A percentile compares a stretch with the other conserved stretches of the same genome.
These are phyloP conservation scores for Eupithecia pulchellata DNA, from an alignment of 2,888 invertebrate genomes.

Conservation along the genomic window DNA sequence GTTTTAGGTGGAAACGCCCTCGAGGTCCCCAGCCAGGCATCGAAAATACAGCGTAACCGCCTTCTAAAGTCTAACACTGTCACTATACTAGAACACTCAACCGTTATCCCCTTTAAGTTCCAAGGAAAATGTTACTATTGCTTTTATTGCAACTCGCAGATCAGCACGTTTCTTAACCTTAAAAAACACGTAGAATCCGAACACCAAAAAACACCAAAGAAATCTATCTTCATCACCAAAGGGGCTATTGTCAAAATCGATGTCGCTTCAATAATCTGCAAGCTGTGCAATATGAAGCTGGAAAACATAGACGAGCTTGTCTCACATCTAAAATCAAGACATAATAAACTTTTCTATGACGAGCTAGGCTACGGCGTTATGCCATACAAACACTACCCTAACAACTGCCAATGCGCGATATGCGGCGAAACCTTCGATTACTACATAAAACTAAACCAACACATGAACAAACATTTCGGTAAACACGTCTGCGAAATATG, in stretches of 20 bases:
- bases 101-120: conserved; percentile 76
- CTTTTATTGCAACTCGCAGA: conserved; percentile 73
- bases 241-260: conserved; percentile 79
- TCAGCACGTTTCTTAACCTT: conserved; percentile 62
- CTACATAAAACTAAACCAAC: conserved; percentile 75
- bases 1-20: conserved; percentile 67
- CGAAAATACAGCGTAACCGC: conserved; percentile 68
- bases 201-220: conserved; percentile 62
- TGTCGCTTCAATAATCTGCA: conserved; percentile 59
- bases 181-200: conserved; percentile 70
- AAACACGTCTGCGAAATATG: conserved; percentile 74
- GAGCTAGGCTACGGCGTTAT: conserved; percentile 63
- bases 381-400: conserved; percentile 64
- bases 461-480: conserved; percentile 76
- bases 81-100: conserved; percentile 67
- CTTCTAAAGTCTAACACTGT: conserved; percentile 75
- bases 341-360: conserved; percentile 60
- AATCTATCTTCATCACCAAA: conserved; percentile 67
- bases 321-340: conserved; percentile 61
- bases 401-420: conserved; percentile 64
- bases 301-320: conserved; percentile 56
- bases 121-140: conserved; percentile 75
- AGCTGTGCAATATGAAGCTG: conserved; percentile 54
- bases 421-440: conserved; percentile 69
- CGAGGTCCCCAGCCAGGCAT: conserved; percentile 47